Conservation (phyloP, 2,113 vertebrate species). For the Fulica atra region DNA sequence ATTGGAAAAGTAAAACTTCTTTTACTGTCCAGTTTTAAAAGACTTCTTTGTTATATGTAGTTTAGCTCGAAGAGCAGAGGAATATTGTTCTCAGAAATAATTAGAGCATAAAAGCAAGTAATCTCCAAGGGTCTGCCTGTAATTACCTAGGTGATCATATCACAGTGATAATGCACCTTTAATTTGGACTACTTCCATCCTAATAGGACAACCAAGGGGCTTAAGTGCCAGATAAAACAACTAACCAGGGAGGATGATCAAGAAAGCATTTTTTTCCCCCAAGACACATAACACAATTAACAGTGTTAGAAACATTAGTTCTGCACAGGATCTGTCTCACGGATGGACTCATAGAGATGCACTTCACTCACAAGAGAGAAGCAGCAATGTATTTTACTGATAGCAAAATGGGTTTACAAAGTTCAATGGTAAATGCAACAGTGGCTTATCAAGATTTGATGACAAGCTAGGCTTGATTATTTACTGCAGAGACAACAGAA, state of each 20-base stretch:
- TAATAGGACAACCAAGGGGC: neutral
- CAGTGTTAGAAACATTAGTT: neutral
- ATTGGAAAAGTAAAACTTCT: neutral
- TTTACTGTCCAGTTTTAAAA: neutral
- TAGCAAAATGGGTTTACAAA: too few relatives aligned
- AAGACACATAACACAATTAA: neutral
- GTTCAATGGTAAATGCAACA: too few relatives aligned
- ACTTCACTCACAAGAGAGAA: too few relatives aligned
- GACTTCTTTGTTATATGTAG: neutral
- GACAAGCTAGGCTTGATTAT: too few relatives aligned
- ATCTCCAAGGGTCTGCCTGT: neutral
- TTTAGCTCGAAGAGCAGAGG: neutral
- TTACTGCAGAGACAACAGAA: too few relatives aligned
- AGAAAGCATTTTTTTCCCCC: neutral
- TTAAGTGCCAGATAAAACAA: neutral
- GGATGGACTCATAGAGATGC: too few relatives aligned
- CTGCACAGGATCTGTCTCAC: neutral
- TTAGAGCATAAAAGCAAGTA: slow-evolving; percentile 5
- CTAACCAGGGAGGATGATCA: neutral
- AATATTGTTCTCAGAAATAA: slow-evolving; percentile 24
- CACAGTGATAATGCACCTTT: neutral
- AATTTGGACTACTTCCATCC: slow-evolving; percentile 12
- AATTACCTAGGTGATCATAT: slow-evolving; percentile 37
- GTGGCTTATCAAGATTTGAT: too few relatives aligned
- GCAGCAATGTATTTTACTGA: too few relatives aligned